phyloP scores from a whole-genome alignment of 2,888 invertebrate species.

The Lepidonotus clava region DNA sequence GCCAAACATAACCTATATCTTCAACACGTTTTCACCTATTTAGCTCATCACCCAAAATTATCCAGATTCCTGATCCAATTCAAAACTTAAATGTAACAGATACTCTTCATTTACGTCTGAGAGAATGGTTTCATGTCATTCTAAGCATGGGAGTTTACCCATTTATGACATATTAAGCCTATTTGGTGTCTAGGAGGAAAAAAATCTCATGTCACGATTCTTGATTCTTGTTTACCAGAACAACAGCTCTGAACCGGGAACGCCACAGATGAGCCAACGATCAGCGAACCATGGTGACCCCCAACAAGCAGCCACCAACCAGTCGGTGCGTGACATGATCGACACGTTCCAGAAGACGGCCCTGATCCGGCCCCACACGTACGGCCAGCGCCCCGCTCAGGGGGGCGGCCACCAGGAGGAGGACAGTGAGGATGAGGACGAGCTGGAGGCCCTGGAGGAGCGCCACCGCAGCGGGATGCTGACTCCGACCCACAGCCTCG shows the following conservation, averaged over 20 bases:
- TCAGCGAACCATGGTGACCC: not conserved
- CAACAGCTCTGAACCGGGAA: not conserved
- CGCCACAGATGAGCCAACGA: not conserved
- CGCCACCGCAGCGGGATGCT: not conserved
- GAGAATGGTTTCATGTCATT: too few species aligned
- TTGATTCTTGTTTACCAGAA: not conserved
- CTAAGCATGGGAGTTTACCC: too few species aligned
- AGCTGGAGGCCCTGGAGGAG: constrained; percentile 34
- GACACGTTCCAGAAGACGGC: not conserved
- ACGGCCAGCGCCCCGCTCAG: not conserved
- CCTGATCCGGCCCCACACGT: not conserved
- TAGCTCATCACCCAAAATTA: too few species aligned
- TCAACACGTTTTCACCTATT: too few species aligned
- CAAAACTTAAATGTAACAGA: too few species aligned
- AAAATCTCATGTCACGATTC: too few species aligned
- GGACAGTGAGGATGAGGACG: not conserved
- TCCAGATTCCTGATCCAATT: too few species aligned
- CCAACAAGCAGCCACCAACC: not conserved
- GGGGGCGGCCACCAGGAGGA: not conserved
- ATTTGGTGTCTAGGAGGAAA: too few species aligned
- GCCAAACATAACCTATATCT: too few species aligned
- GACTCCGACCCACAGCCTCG: constrained; percentile 3
- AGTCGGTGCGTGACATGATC: not conserved
- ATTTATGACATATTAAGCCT: too few species aligned
- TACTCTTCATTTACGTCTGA: too few species aligned